phyloP scores from a whole-genome alignment of 2,888 invertebrate species.

The Bombyx huttoni region DNA sequence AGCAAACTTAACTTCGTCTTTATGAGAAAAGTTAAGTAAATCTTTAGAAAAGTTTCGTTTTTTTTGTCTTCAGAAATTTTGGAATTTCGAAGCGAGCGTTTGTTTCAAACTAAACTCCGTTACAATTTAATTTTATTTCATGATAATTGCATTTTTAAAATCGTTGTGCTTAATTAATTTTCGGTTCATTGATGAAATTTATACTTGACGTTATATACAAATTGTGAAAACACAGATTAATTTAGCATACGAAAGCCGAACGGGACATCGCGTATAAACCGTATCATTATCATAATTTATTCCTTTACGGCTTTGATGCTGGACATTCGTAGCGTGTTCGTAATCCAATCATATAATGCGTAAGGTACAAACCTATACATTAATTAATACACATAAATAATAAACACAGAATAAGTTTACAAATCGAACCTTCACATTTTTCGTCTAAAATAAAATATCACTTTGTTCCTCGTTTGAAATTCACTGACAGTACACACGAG shows the following conservation, averaged over 20 bases:
- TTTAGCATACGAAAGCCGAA: constrained; percentile 24
- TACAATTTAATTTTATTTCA: not conserved
- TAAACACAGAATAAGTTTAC: too few species aligned
- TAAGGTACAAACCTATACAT: too few species aligned
- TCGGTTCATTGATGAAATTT: too few species aligned
- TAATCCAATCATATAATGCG: too few species aligned
- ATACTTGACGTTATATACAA: too few species aligned
- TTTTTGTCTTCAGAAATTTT: not conserved
- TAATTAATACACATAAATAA: too few species aligned
- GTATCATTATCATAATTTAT: constrained; percentile 25
- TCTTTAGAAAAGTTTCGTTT: not conserved
- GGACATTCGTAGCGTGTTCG: constrained; percentile 7
- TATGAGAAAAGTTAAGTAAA: not conserved
- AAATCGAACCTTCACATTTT: constrained; percentile 35
- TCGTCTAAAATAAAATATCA: constrained; percentile 20
- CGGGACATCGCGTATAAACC: constrained; percentile 12
- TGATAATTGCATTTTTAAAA: not conserved
- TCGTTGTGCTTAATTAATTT: too few species aligned
- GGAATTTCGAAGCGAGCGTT: not conserved
- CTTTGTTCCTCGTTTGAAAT: constrained; percentile 4
- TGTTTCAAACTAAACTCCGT: not conserved
- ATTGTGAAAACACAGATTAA: not conserved
- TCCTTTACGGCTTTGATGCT: constrained; percentile 13
- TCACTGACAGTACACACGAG: too few species aligned
- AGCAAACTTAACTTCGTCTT: not conserved